Base-by-base conservation (phyloP, 2,888 invertebrate species). In the Octodonta nipae region DNA sequence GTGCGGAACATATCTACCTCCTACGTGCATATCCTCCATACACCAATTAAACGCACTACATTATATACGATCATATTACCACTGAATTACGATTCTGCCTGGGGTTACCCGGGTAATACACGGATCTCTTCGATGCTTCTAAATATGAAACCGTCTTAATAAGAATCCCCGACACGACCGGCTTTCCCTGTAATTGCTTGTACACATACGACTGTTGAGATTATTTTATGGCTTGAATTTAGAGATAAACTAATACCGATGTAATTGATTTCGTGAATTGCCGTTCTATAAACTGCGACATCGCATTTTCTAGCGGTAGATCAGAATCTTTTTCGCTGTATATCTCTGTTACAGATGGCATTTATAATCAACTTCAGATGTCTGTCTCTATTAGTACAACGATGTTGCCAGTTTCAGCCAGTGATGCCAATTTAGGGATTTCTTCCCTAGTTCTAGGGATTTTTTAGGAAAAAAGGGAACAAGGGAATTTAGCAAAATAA, bases 61-160 rank as follows among this genome's bases (percentile, higher is more conserved):
- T 51, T 51, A 50, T 51, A 49, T 51, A 51, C 46, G 51, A 49
- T 51, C 51, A 49, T 52, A 52, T 52, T 52, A 51, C 50, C 44
- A 51, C 50, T 52, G 51, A 52, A 49, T 52, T 52, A 52, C 22
- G 22, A 22, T 22, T 22, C 10, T 3, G 22, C 22, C 22, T 22
- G 10, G 11, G 22, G 22, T 22, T 10, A 22, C n/a, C 10, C 22
- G 22, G 11, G 22, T 22, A 22, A n/a, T 22, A 22, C 22, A 22
- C 22, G 22, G 11, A 22, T 22, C n/a, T 22, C 2, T n/a, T 11
- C 10, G 4, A 4, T 11, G 22, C 22, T 10, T n/a, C 22, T 22
- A 22, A 22, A 22, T 22, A 22, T 22, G 22, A 22, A 11, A 11
- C 22, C n/a, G 22, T 4, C 22, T 22, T 22, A 22, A 22, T 22